Base-by-base conservation (phyloP, 2,888 invertebrate genomes). In the Orthosia gracilis region DNA sequence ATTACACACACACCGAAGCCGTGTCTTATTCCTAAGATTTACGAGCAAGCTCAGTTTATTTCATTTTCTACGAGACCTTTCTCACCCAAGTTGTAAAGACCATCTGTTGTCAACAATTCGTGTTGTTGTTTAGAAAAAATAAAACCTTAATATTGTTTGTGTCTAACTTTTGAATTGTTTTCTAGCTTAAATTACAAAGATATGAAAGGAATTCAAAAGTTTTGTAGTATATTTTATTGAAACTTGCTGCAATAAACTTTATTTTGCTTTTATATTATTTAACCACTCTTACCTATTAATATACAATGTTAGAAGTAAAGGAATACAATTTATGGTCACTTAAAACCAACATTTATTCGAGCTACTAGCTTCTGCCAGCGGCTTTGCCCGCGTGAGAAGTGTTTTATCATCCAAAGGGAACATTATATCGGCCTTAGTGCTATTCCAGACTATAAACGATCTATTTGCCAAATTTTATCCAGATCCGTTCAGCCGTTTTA, bases 11-110 rank as follows among this genome's bases (percentile, higher is more conserved):
- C 49, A 69, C 21, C 55, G 47, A 72, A 72, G 45, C 52, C 67
- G 26, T 13, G 73, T 62, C 77, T 73, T 72, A 76, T 68, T 73
- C 54, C 57, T 31, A 72, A 82, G 76, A 84, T 84, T 80, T 82
- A 84, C 64, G 82, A 74, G 9, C 64, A 70, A 57, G 7, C 31
- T 5, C 12, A 45, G 23, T 52, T 50, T 77, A 69, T 80, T 81
- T 72, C 71, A 73, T 76, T 76, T 78, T n/a, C 47, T 50, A 50
- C 59, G 18, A 45, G 59, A 52, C 64, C 62, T 75, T 71, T 75
- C 54, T 57, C 67, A 31, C n/a, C 31, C 57, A 23, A 72, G 58
- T 74, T 84, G 52, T 69, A 71, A 64, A 55, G 7, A 54, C 69
- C 71, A 84, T 73, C 52, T 71, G 80, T 50, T 72, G 52, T 55